Base-by-base conservation (phyloP, 2,888 invertebrate species). In the Xylota sylvarum region DNA sequence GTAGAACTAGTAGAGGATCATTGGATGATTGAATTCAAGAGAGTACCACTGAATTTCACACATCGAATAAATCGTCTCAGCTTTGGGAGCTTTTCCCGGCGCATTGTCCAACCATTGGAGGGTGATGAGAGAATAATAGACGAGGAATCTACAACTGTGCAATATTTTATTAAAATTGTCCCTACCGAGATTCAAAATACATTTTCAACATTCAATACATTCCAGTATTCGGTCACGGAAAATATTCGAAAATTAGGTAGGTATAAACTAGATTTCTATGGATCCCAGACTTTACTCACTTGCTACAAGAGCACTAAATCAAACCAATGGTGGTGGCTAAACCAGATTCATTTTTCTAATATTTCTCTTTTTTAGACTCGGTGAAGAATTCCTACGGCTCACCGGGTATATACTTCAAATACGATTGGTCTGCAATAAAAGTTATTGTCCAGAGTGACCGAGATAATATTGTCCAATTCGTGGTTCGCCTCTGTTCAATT, bases 161-260 rank as follows among this genome's bases (percentile, higher is more conserved):
- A 98, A 90, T 99, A 99, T 93, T 99, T 98, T 90, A 94, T 99
- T 64, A 97, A 98, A 93, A 96, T 99, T 14, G 99, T 99, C 0
- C 98, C 99, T 0, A 99, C 99, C 0, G 97, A 97, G 90, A 96
- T 99, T n/a, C 94, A 96, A 88, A 96, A 96, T 4, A 94, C 96
- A 50, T 93, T 97, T 89, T 95, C 95, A 46, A 94, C 94, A 1
- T 94, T 96, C 35, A 95, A 95, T 89, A 96, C 98, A 0, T 99
- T 96, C 91, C 99, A 99, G 91, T 99, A 98, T 92, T 97, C 98
- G 10, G 98, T 98, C 0, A 98, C 98, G 89, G 97, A 98, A 90
- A 94, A 98, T 90, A 95, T 95, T 89, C 94, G 98, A 88, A 96
- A 96, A 1, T 96, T 98, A 69, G 95, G 93, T 91, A 88, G 89